Evolutionary conservation across 2,113 vertebrate species (phyloP).

Genomic region (Crotalus tigris): DNA sequence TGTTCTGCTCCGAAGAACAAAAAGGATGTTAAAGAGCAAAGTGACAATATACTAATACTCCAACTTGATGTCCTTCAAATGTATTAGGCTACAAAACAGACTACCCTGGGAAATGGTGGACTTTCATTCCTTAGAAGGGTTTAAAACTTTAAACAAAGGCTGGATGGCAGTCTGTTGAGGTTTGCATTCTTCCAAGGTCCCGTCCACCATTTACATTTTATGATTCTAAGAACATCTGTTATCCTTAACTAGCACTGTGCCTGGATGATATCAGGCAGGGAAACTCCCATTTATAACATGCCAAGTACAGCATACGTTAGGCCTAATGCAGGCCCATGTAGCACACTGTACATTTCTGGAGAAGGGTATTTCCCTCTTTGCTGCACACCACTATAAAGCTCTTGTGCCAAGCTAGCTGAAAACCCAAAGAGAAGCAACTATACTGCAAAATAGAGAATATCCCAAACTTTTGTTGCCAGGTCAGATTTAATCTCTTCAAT

Average conservation of each 20-base stretch:
- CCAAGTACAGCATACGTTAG: background rate
- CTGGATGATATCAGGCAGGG: background rate
- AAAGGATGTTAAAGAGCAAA: background rate
- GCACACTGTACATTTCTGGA: background rate
- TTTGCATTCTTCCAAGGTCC: background rate
- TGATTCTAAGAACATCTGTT: background rate
- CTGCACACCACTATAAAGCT: background rate
- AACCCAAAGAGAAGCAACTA: background rate
- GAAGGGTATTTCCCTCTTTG: background rate
- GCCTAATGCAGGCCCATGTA: background rate
- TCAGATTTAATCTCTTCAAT: background rate
- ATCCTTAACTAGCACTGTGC: background rate
- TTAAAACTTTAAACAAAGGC: no score
- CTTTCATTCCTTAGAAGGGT: background rate
- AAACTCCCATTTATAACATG: background rate
- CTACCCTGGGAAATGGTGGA: background rate
- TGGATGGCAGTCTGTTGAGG: background rate
- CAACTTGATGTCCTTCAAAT: background rate
- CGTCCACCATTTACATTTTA: background rate
- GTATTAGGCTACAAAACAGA: background rate
- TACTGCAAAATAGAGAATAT: background rate
- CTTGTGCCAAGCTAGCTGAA: background rate
- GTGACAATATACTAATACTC: background rate
- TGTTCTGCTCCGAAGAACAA: background rate
- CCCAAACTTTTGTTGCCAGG: background rate